Conservation (phyloP, 2,113 vertebrate genomes). For the Xiphophorus maculatus region DNA sequence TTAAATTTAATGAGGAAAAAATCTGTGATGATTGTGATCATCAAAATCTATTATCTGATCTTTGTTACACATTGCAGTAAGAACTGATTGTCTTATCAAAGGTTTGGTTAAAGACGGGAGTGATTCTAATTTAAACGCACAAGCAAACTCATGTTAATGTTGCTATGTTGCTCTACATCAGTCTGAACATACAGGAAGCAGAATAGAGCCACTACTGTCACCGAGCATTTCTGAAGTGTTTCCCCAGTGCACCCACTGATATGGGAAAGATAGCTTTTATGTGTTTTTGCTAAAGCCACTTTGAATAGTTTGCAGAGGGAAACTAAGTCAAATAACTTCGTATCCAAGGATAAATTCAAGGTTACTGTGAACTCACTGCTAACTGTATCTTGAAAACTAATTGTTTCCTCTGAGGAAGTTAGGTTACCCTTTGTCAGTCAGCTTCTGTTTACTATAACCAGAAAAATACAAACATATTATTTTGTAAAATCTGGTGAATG, state of each 20-base stretch:
- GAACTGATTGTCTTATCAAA: too few relatives aligned
- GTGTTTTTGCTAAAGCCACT: slow-evolving; percentile 22
- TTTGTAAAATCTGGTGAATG: neutral
- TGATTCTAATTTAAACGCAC: neutral
- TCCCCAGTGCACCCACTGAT: slow-evolving; percentile 9
- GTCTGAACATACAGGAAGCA: neutral
- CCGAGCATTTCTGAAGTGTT: slow-evolving; percentile 4
- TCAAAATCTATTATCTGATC: too few relatives aligned
- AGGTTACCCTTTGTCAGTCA: neutral
- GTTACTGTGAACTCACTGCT: neutral
- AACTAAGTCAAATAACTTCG: slow-evolving; percentile 13
- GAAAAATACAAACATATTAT: neutral
- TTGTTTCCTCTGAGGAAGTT: neutral
- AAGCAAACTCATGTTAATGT: neutral
- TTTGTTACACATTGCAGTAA: too few relatives aligned
- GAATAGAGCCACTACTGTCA: neutral
- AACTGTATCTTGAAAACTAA: slow-evolving; percentile 10
- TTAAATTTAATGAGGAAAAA: too few relatives aligned
- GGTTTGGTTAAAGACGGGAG: neutral
- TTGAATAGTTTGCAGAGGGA: slow-evolving; percentile 21
- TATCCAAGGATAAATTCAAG: slow-evolving; percentile 17
- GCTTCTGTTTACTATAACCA: neutral
- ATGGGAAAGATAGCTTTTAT: slow-evolving; percentile 24
- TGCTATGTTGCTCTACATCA: neutral
- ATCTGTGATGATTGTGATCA: too few relatives aligned